Evolutionary conservation across 2,113 vertebrate genomes (phyloP).

Genomic region (Notarius lentiginosus): DNA sequence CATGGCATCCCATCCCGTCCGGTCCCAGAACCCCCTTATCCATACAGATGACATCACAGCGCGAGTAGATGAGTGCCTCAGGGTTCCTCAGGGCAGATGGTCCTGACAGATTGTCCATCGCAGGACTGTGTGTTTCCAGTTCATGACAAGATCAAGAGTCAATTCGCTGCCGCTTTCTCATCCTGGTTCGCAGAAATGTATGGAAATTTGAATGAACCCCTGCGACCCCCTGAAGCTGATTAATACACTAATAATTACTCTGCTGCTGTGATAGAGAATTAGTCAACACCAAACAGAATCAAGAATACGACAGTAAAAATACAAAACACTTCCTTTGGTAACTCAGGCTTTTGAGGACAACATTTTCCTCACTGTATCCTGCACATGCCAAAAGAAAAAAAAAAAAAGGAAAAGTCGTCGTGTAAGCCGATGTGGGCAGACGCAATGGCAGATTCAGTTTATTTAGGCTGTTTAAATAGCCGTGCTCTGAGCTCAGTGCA

Average conservation of each 20-base stretch:
- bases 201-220: background rate
- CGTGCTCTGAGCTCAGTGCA: background rate
- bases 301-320: background rate
- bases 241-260: background rate
- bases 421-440: background rate
- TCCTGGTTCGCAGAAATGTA: background rate
- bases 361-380: background rate
- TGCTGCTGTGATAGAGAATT: background rate
- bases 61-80: background rate
- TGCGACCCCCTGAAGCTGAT: background rate
- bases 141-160: background rate
- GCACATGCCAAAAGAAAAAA: background rate
- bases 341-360: background rate
- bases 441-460: background rate
- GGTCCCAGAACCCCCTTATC: background rate
- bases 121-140: conserved; percentile 23
- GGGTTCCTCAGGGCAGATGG: conserved; percentile 34
- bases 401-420: background rate
- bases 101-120: conserved; percentile 38
- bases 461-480: background rate
- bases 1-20: too few relatives aligned
- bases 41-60: conserved; percentile 21
- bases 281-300: background rate
- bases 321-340: background rate
- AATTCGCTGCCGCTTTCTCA: background rate